Conservation (phyloP, 2,113 vertebrate species). For the Laticauda colubrina region DNA sequence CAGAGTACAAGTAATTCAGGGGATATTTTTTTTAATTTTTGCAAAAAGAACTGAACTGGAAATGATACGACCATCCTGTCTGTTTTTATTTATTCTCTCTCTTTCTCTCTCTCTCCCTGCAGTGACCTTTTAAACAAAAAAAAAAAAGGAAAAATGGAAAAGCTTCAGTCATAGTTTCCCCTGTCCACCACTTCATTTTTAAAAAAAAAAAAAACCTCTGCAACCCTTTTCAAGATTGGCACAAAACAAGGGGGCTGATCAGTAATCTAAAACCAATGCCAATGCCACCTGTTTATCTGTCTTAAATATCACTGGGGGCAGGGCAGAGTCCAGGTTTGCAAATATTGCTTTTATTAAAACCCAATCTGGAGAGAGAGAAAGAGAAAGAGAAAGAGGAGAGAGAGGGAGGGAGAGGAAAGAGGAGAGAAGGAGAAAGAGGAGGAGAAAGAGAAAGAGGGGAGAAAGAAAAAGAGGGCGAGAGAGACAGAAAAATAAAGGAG, state of each 20-base stretch:
- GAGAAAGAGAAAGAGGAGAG: too few relatives aligned
- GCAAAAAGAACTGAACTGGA: background rate
- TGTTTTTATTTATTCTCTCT: background rate
- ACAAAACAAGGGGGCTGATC: background rate
- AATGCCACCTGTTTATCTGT: background rate
- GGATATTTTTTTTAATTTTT: background rate
- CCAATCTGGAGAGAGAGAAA: background rate
- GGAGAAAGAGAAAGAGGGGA: too few relatives aligned
- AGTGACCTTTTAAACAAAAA: background rate
- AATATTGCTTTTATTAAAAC: constrained; percentile 33
- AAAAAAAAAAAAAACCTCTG: background rate
- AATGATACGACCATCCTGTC: background rate
- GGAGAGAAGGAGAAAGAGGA: background rate
- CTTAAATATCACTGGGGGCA: constrained; percentile 1
- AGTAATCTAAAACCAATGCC: too few relatives aligned
- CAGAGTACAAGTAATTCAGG: background rate
- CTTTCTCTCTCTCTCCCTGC: background rate
- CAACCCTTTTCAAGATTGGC: background rate
- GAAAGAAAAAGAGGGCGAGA: too few relatives aligned
- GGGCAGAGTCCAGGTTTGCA: background rate
- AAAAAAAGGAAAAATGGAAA: background rate
- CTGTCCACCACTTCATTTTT: background rate
- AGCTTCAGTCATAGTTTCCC: background rate
- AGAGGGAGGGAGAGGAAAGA: too few relatives aligned
- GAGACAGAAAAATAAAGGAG: too few relatives aligned